Conservation (phyloP, 2,888 invertebrate genomes). For the Holacanthella duospinosa region DNA sequence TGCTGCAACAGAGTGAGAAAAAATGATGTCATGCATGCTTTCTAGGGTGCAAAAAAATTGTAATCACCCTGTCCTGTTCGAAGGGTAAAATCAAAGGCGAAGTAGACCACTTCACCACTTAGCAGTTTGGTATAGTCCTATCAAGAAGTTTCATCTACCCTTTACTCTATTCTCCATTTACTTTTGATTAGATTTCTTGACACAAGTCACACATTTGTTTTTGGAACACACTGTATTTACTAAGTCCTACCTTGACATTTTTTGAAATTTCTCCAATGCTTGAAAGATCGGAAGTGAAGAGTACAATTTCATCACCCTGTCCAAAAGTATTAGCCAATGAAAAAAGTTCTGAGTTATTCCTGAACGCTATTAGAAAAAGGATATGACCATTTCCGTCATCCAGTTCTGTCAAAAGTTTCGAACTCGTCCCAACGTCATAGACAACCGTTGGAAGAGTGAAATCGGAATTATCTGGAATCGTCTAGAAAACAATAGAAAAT, state of each 20-base stretch:
- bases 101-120: background rate
- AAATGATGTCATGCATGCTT: too few relatives aligned
- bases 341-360: conserved; percentile 22
- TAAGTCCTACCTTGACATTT: conserved; percentile 16
- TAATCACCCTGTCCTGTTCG: too few relatives aligned
- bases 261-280: conserved; percentile 13
- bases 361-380: conserved; percentile 25
- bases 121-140: too few relatives aligned
- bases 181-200: background rate
- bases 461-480: conserved; percentile 1
- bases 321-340: conserved; percentile 26
- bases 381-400: conserved; percentile 21
- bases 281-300: conserved; percentile 15
- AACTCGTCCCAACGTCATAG: conserved; percentile 29
- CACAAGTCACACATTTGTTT: too few relatives aligned
- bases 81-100: too few relatives aligned
- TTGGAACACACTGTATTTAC: background rate
- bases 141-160: too few relatives aligned
- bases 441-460: conserved; percentile 20
- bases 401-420: conserved; percentile 17
- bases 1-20: too few relatives aligned
- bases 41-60: too few relatives aligned
- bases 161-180: too few relatives aligned
- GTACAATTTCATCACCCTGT: conserved; percentile 14
- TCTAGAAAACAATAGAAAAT: background rate